Evolutionary conservation across 2,113 vertebrate species (phyloP), one percentile per base, ranked within the genome.

Genomic region (Eolophus roseicapilla): DNA sequence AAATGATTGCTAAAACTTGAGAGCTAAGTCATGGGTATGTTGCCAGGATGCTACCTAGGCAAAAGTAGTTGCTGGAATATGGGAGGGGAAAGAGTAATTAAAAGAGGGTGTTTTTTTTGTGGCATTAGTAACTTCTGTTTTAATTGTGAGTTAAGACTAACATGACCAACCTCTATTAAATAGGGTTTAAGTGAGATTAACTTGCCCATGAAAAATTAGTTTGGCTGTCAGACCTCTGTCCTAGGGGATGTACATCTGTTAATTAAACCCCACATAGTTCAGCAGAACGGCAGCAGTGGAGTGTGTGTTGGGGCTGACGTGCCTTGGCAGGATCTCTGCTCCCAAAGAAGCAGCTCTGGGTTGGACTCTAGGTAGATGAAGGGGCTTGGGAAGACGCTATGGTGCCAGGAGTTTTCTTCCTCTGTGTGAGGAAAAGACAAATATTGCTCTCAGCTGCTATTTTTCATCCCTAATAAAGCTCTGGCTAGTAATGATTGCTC

Each of bases 111-210:
- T 1, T 4, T 37, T 44, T 64, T 75, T 86, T 18, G 37, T 53
- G 68, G 37, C 2, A 24, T 86, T 78, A 87, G 39, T 65, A 79
- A 91, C 27, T 81, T 87, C 59, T 89, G 60, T 23, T 59, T 94
- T 94, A 89, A 93, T 82, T 93, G 73, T 84, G 39, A 68, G 11
- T 88, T 86, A 82, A 82, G 46, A 55, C 55, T 46, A 94, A 96
- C 41, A 59, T 25, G 62, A 80, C 35, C 33, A 59, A 49, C 28
- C 28, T 47, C 52, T 86, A 83, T 37, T 77, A 82, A 79, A 77
- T 1, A 82, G 68, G 39, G n/a, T 93, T 96, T 93, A 82, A 77
- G 46, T 90, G 91, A 95, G 84, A 92, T 95, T 74, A 96, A 82
- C 65, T 85, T 92, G 43, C 27, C 57, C 39, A 39, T 74, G 60